Percentiles rank a stretch among this genome's conserved stretches.
Evolutionary conservation across 1,140 invertebrate genomes (phyloP).

Genomic region (Thaumatotibia leucotreta): DNA sequence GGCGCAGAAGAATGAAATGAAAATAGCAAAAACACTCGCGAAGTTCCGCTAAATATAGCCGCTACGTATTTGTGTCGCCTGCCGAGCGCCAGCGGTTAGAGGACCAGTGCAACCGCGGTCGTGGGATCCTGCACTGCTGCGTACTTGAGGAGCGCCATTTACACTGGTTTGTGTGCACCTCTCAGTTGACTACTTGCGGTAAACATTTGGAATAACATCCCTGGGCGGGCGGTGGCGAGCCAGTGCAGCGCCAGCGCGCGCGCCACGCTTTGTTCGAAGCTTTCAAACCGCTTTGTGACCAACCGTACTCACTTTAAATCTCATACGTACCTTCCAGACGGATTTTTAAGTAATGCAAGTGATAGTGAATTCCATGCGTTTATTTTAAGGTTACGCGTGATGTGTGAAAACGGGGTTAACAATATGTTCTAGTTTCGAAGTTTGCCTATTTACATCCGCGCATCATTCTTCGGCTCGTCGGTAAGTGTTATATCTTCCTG

Average conservation of each 20-base stretch:
- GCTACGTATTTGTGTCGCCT: constrained; percentile 31
- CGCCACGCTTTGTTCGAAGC: constrained; percentile 6
- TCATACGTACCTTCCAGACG: not conserved
- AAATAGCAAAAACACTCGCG: constrained; percentile 73
- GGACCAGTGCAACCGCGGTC: not conserved
- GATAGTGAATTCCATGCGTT: not conserved
- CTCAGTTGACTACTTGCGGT: not conserved
- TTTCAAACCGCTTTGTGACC: not conserved
- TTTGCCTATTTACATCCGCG: constrained; percentile 23
- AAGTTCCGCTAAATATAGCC: constrained; percentile 70
- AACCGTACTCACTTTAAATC: not conserved
- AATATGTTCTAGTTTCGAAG: constrained; percentile 49
- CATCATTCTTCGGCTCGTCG: constrained; percentile 6
- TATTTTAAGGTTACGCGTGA: not conserved
- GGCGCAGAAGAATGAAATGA: constrained; percentile 62
- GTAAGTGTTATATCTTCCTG: not conserved
- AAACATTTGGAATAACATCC: not conserved
- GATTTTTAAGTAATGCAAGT: not conserved
- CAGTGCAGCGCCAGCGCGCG: constrained; percentile 1
- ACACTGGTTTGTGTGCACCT: not conserved
- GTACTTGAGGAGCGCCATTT: not conserved
- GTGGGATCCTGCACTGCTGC: not conserved
- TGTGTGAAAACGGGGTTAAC: constrained; percentile 35
- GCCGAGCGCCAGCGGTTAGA: not conserved
- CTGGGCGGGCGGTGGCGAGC: not conserved